phyloP scores from a whole-genome alignment of 2,113 vertebrate species.

The Pipra filicauda region DNA sequence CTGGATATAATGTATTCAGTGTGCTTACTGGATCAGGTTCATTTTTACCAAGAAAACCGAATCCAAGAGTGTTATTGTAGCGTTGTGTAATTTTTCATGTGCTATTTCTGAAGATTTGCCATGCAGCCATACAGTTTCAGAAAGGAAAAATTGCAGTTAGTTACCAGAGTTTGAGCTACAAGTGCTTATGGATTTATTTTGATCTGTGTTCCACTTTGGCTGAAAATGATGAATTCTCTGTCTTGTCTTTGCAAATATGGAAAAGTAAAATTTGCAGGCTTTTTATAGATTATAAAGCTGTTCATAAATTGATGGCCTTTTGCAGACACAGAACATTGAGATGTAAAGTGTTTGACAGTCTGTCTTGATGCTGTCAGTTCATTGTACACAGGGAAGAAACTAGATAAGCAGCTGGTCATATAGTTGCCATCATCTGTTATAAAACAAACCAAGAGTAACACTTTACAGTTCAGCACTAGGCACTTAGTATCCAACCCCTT shows the following conservation, averaged over 20 bases:
- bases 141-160: background rate
- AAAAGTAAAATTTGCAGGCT: background rate
- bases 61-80: background rate
- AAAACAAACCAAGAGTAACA: background rate
- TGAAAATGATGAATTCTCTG: background rate
- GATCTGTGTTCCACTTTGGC: background rate
- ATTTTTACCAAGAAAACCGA: background rate
- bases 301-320: slow-evolving; percentile 27
- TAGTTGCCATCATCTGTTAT: background rate
- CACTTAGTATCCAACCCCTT: background rate
- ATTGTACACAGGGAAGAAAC: background rate
- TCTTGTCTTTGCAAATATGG: background rate
- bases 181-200: background rate
- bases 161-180: background rate
- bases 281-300: slow-evolving; percentile 26
- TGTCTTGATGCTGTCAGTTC: background rate
- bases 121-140: background rate
- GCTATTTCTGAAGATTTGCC: background rate
- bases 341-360: background rate
- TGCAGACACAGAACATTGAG: background rate
- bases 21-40: background rate
- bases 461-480: background rate
- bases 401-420: background rate
- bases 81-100: background rate
- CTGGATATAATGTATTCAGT: background rate